Conservation (phyloP, 2,888 invertebrate genomes). For the Spisula solida region DNA sequence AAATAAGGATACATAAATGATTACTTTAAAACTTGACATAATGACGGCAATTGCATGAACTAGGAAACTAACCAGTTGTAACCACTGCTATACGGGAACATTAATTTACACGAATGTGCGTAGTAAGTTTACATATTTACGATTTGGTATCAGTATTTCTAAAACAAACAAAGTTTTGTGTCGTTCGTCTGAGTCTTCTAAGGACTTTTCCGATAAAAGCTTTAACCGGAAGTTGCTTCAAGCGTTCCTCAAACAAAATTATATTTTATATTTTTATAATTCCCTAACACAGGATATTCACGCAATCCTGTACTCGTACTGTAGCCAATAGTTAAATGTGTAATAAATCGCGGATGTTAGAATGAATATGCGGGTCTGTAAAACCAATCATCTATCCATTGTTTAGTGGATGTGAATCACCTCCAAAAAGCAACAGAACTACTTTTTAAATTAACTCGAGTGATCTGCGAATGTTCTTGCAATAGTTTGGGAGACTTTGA, state of each 20-base stretch:
- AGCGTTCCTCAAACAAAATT: no score
- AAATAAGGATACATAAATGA: no score
- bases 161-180: no score
- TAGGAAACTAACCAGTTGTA: no score
- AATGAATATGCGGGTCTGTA: conserved; percentile 5
- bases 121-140: no score
- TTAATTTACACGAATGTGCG: no score
- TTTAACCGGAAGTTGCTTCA: background rate
- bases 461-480: background rate
- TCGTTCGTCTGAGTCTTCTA: no score
- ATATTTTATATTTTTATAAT: background rate
- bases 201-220: no score
- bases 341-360: background rate
- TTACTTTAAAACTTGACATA: no score
- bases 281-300: background rate
- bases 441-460: conserved; percentile 2
- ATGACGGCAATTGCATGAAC: no score
- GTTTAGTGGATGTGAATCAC: background rate
- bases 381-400: conserved; percentile 18
- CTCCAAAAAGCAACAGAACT: conserved; percentile 12
- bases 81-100: no score
- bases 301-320: background rate
- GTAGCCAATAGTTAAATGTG: background rate
- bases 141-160: no score
- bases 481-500: background rate